Evolutionary conservation across 2,113 vertebrate species (phyloP).

Genomic region (Pitta sordida): DNA sequence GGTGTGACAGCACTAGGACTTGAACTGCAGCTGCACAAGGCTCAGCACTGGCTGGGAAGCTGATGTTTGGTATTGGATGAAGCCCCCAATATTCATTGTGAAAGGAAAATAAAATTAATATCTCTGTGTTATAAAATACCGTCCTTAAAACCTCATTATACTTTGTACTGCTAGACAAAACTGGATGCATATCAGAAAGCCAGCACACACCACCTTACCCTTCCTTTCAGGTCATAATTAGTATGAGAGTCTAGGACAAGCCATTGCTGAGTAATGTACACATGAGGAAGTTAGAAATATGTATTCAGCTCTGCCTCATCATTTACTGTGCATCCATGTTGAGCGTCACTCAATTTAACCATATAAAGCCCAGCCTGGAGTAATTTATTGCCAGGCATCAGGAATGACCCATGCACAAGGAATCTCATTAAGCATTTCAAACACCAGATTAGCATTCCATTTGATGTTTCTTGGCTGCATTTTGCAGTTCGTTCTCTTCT

Average conservation of each 20-base stretch:
- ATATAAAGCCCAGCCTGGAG: neutral
- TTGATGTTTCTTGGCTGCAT: neutral
- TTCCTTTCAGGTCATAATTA: neutral
- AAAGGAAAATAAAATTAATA: neutral
- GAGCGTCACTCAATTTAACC: neutral
- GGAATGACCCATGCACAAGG: neutral
- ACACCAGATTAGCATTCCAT: neutral
- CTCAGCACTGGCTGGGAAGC: neutral
- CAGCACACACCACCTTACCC: neutral
- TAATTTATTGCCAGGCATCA: neutral
- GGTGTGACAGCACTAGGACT: neutral
- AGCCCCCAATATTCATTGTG: neutral
- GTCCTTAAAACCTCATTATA: neutral
- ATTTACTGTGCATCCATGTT: neutral
- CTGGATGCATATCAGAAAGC: neutral
- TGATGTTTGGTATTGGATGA: neutral
- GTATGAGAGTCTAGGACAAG: neutral
- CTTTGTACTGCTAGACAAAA: neutral
- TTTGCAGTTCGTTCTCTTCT: neutral
- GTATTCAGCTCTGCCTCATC: neutral
- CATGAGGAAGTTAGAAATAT: neutral
- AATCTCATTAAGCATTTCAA: neutral
- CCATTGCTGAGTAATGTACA: neutral
- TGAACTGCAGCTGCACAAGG: neutral
- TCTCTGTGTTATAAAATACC: neutral